A percentile compares a stretch with the other conserved stretches of the same genome.
Conservation (phyloP, 1,140 invertebrate species). For the Bombyx mori region ASM3026992v2 NC_085119.1:11351001-11351500, state of each 20-base stretch:
- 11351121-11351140: slow-evolving; percentile 87
- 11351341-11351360: slow-evolving; percentile 60
- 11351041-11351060: slow-evolving; percentile 88
- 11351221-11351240: slow-evolving; percentile 89
- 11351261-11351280: slow-evolving; percentile 88
- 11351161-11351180: slow-evolving; percentile 91
- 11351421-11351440: slow-evolving; percentile 60
- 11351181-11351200: slow-evolving; percentile 90
- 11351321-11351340: slow-evolving; percentile 89
- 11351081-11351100: slow-evolving; percentile 91
- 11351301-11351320: slow-evolving; percentile 88
- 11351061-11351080: slow-evolving; percentile 89
- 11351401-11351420: slow-evolving; percentile 42
- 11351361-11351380: slow-evolving; percentile 64
- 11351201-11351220: slow-evolving; percentile 84
- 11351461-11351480: slow-evolving; percentile 86
- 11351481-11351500: slow-evolving; percentile 92
- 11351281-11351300: slow-evolving; percentile 87
- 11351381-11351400: slow-evolving; percentile 68
- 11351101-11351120: slow-evolving; percentile 87
- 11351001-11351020: slow-evolving; percentile 85
- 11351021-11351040: slow-evolving; percentile 87
- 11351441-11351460: slow-evolving; percentile 81
- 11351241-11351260: slow-evolving; percentile 89
- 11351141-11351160: slow-evolving; percentile 93